phyloP scores from a whole-genome alignment of 2,113 vertebrate species.

The Grammomys dolichurus region DNA sequence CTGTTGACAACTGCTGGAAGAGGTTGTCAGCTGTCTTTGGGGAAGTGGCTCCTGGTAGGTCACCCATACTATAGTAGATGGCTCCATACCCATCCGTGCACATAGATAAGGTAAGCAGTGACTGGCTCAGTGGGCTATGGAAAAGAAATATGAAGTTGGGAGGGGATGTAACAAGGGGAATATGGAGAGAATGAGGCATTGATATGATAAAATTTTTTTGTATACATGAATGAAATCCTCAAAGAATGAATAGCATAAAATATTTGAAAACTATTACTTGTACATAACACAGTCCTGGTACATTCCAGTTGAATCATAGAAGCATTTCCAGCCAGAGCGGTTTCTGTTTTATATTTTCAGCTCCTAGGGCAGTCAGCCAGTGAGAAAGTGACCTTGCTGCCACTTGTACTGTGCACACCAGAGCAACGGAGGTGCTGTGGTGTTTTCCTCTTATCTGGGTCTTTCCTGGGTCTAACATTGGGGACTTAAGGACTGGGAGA shows the following conservation, averaged over 20 bases:
- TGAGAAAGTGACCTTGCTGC: neutral
- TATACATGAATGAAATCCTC: neutral
- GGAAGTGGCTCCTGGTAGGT: neutral
- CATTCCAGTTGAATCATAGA: neutral
- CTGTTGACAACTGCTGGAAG: no score
- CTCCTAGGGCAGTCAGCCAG: neutral
- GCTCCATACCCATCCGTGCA: no score
- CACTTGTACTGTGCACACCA: no score
- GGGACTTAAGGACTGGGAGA: neutral
- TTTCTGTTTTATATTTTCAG: neutral
- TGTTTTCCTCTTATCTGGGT: neutral
- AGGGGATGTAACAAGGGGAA: neutral
- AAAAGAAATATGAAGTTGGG: neutral
- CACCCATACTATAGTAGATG: neutral
- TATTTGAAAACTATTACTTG: neutral
- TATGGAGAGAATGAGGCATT: neutral
- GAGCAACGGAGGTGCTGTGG: accelerated
- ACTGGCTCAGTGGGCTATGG: neutral
- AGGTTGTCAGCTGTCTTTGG: no score
- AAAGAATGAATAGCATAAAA: neutral
- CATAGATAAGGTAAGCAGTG: neutral
- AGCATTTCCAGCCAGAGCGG: neutral
- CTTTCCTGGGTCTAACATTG: neutral
- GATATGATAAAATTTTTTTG: neutral
- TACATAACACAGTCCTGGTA: neutral